Conservation (phyloP, 2,888 invertebrate species). For the Hydroisotoma schaefferi region DNA sequence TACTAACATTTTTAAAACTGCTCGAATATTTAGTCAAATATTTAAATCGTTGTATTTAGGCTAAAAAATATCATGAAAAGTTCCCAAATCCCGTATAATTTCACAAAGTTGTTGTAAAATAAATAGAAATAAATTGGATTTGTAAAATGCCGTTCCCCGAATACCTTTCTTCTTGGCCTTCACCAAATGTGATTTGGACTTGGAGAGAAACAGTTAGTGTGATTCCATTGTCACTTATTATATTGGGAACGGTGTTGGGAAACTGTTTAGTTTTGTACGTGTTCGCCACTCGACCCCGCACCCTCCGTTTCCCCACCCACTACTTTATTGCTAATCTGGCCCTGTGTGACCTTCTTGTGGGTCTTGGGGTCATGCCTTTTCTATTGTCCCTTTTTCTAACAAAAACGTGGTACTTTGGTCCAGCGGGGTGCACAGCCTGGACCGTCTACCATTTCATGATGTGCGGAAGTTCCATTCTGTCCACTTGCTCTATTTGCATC, state of each 20-base stretch:
- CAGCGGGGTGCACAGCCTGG: constrained; percentile 28
- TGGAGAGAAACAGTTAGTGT: constrained; percentile 23
- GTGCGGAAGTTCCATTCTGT: constrained; percentile 36
- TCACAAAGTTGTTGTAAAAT: too few species aligned
- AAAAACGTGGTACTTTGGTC: constrained; percentile 39
- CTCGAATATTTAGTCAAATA: too few species aligned
- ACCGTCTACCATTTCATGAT: constrained; percentile 37
- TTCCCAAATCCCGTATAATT: too few species aligned
- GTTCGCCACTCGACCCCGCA: constrained; percentile 6
- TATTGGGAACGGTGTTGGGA: constrained; percentile 31
- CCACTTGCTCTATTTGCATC: constrained; percentile 36
- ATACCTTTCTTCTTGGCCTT: too few species aligned
- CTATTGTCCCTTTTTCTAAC: constrained; percentile 27
- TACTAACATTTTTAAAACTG: too few species aligned
- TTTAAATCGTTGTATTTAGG: too few species aligned
- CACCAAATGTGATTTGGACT: too few species aligned
- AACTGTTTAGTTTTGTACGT: constrained; percentile 33
- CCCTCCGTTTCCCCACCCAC: constrained; percentile 31
- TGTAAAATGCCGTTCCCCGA: too few species aligned
- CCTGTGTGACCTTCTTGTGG: constrained; percentile 37
- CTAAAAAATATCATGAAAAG: too few species aligned
- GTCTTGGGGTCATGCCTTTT: constrained; percentile 38
- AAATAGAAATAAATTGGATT: too few species aligned
- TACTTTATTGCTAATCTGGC: constrained; percentile 37
- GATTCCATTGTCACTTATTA: constrained; percentile 20